Conservation (phyloP, 2,888 invertebrate species). For the Drosophila maculinotata region DNA sequence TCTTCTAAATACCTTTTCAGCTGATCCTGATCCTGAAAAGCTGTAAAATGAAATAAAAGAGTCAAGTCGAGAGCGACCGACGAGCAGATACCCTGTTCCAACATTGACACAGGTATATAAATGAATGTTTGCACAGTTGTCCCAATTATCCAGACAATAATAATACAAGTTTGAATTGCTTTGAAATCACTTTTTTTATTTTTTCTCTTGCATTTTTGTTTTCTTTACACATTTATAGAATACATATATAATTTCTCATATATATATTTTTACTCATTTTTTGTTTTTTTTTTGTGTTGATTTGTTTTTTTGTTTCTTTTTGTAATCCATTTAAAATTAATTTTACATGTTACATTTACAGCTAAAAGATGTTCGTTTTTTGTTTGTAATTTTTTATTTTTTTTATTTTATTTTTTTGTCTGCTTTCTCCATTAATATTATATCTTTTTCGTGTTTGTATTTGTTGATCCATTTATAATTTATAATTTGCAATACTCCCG, state of each 20-base stretch:
- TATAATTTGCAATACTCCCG: conserved; percentile 77
- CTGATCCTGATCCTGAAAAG: too few relatives aligned
- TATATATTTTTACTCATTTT: conserved; percentile 55
- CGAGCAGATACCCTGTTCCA: too few relatives aligned
- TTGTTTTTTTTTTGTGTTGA: conserved; percentile 38
- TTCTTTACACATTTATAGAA: conserved; percentile 75
- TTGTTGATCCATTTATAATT: conserved; percentile 39
- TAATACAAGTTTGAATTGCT: conserved; percentile 23
- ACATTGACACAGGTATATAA: too few relatives aligned
- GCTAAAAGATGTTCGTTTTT: conserved; percentile 67
- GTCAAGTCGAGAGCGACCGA: too few relatives aligned
- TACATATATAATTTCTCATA: conserved; percentile 57
- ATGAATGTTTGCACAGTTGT: neutral
- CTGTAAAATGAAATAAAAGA: too few relatives aligned
- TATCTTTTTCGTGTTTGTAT: conserved; percentile 38
- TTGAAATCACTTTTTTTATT: conserved; percentile 62
- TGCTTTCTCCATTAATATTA: conserved; percentile 51
- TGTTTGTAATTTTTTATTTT: conserved; percentile 9
- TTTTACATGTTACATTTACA: conserved; percentile 76
- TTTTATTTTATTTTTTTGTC: conserved; percentile 40
- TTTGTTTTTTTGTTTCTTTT: conserved; percentile 35
- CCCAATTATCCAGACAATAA: neutral
- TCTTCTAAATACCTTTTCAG: too few relatives aligned
- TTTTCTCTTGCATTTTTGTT: conserved; percentile 67
- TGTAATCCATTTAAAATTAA: conserved; percentile 70